Base-by-base conservation (phyloP, 2,113 vertebrate species). In the Leucosticte australis region DNA sequence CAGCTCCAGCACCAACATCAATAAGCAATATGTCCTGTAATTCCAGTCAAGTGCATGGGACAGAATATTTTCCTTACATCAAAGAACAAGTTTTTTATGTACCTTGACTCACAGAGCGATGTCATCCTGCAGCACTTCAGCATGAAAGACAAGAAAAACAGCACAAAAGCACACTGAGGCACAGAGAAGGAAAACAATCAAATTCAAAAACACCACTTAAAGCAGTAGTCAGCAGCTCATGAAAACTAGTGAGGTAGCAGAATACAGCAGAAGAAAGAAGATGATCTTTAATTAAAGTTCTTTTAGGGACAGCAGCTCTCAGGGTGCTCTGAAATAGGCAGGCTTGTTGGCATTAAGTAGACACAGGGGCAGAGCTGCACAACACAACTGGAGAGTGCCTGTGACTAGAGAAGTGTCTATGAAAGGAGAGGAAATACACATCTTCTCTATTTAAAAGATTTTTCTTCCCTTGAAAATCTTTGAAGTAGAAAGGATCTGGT, bases 61-160 rank as follows among this genome's bases (percentile, higher is more conserved):
- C 44, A 93, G 79, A 96, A 94, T 96, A 89, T 87, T 96, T 96
- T 96, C 92, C 76, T 82, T 55, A 92, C 87, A 91, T 77, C 83
- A 78, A 79, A 87, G 91, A 96, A 94, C 74, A 69, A 80, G 37
- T 9, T 74, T 94, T 73, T 91, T 79, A 62, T 62, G 71, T 49
- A 50, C 89, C 74, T 94, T 77, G 64, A 81, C 70, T 96, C 86
- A 87, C 19, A 91, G 57, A 87, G 85, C 47, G 69, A 46, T 62
- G 55, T 78, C 76, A 95, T 90, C 78, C 87, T 41, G 67, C 41
- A 94, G 67, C 39, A 89, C 44, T 94, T 94, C 88, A 96, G 30
- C 19, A 81, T 21, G 47, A 94, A 91, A 87, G 65, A 56, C 13
- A 28, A 67, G 57, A 82, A 59, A 94, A 92, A 46, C 42, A 87